Base-by-base conservation (phyloP, 2,888 invertebrate genomes). In the Ichneumoninae sp. region DNA sequence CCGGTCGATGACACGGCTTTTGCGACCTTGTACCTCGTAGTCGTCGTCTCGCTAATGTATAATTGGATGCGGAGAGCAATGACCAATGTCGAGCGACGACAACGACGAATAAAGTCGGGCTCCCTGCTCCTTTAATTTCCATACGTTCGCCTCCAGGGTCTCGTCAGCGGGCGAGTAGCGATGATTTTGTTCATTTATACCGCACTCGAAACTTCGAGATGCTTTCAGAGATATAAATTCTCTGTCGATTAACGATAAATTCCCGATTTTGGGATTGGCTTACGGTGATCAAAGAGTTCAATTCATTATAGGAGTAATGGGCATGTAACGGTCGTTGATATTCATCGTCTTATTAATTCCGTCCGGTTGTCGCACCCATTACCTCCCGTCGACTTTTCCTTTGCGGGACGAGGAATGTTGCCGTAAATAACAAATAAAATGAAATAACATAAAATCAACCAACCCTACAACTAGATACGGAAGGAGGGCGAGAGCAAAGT, bases 21-120 rank as follows among this genome's bases (percentile, higher is more conserved):
- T 52, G 54, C 75, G 87, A 82, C 87, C 87, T 87, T 87, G 87
- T 82, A 79, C 79, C 85, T 86, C 82, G 79, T 81, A 66, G 85
- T 85, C 83, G 76, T 82, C 80, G 75, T 74, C 74, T 69, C 74
- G 81, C 68, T 83, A 76, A 47, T 71, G 85, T 85, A 80, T 85
- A 85, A 85, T 85, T 85, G 85, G 83, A 83, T 69, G 85, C 74
- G 75, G 85, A 83, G 85, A 85, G 85, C 85, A 85, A 85, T 85
- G 85, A 85, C 85, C 85, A 85, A 85, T 85, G 85, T 85, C 83
- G 80, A 77, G 74, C 74, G 57, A 73, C 65, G 71, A 68, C 74
- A 54, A 69, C 65, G 26, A 74, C 66, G 65, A 65, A 52, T 66
- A 66, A 19, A 68, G 22, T 44, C 13, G 22, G 13, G 22, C 40